phyloP scores from a whole-genome alignment of 2,888 invertebrate genomes.

The Dynastes grantii region DNA sequence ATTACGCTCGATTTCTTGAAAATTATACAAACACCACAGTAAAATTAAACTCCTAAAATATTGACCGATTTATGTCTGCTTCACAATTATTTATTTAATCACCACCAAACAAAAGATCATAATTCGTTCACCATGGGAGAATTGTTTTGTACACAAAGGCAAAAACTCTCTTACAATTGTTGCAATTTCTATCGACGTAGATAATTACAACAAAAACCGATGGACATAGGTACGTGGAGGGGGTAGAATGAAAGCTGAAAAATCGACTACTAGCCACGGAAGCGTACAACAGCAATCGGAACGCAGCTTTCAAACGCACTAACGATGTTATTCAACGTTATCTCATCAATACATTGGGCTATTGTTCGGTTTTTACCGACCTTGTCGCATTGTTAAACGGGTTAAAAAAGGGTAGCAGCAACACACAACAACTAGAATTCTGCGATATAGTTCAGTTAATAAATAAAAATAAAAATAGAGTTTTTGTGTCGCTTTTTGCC shows the following conservation, averaged over 20 bases:
- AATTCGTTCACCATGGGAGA: background rate
- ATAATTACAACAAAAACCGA: constrained; percentile 17
- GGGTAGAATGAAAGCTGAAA: constrained; percentile 3
- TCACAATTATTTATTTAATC: background rate
- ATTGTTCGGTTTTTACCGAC: constrained; percentile 17
- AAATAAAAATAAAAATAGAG: background rate
- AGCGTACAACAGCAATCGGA: constrained; percentile 13
- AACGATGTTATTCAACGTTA: constrained; percentile 15
- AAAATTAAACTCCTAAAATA: too few species aligned
- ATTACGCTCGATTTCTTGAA: too few species aligned
- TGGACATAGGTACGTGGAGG: background rate
- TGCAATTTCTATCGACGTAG: background rate
- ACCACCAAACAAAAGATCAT: background rate
- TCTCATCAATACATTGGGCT: constrained; percentile 7
- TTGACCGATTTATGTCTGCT: too few species aligned
- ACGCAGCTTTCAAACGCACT: constrained; percentile 20
- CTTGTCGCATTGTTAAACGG: background rate
- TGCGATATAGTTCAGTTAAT: background rate
- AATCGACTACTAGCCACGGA: background rate
- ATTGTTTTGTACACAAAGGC: background rate
- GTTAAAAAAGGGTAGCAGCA: background rate
- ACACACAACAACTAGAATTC: background rate
- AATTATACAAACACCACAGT: too few species aligned
- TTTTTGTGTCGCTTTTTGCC: background rate
- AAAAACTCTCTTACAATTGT: background rate